Evolutionary conservation across 2,888 invertebrate species (phyloP).

Genomic region (Lasioglossum calceatum): DNA sequence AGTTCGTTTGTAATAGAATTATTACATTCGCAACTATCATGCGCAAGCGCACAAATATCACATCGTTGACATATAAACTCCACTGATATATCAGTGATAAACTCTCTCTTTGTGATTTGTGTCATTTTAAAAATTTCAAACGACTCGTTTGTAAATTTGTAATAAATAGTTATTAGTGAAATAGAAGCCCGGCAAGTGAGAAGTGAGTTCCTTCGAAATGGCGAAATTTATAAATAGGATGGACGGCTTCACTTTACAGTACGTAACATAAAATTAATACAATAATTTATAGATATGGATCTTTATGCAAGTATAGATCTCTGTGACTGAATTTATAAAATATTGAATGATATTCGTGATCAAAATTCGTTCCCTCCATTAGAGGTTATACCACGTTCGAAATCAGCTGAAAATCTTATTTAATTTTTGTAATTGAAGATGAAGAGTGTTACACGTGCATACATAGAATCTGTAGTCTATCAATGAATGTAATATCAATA

Average conservation of each 20-base stretch:
- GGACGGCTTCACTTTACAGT: conserved; percentile 70
- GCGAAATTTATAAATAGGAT: conserved; percentile 33
- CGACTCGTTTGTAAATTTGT: not conserved
- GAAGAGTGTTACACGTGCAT: not conserved
- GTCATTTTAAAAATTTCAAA: too few species aligned
- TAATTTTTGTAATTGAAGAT: too few species aligned
- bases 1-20: too few species aligned
- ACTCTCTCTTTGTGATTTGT: too few species aligned
- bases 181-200: not conserved
- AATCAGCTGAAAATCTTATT: not conserved
- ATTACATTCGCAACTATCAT: too few species aligned
- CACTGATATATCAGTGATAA: too few species aligned
- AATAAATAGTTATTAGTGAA: not conserved
- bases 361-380: not conserved
- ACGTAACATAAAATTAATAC: conserved; percentile 34
- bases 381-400: not conserved
- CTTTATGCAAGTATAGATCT: not conserved
- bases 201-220: conserved; percentile 43
- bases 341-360: not conserved
- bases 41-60: too few species aligned
- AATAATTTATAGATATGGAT: not conserved
- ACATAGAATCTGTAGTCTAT: not conserved
- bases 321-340: not conserved
- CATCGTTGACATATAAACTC: too few species aligned
- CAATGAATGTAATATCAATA: not conserved